Evolutionary conservation across 2,888 invertebrate species (phyloP).

Genomic region (Hemaris fuciformis): DNA sequence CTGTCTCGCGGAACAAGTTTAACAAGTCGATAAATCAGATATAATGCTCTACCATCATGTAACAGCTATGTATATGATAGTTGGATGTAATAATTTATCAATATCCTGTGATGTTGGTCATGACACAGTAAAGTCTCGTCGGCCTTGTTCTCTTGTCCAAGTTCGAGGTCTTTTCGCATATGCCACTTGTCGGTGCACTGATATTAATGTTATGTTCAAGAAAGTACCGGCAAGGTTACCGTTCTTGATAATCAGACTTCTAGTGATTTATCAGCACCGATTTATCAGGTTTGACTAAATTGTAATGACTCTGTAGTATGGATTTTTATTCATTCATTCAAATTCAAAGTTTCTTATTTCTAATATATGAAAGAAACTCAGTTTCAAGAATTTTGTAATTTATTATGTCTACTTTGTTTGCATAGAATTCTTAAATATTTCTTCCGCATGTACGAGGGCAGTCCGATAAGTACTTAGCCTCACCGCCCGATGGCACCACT

Average conservation of each 20-base stretch:
- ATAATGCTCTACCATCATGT: background rate
- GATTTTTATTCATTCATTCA: too few species aligned
- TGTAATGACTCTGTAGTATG: too few species aligned
- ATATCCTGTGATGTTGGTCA: background rate
- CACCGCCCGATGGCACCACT: too few species aligned
- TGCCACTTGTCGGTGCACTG: background rate
- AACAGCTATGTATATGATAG: background rate
- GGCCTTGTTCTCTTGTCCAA: background rate
- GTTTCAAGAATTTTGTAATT: too few species aligned
- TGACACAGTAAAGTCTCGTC: background rate
- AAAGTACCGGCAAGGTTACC: background rate
- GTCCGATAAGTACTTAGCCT: too few species aligned
- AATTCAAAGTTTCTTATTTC: too few species aligned
- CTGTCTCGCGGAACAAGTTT: background rate
- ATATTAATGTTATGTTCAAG: background rate
- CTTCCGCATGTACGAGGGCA: too few species aligned
- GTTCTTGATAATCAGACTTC: background rate
- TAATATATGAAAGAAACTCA: too few species aligned
- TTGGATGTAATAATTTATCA: background rate
- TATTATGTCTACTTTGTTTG: too few species aligned
- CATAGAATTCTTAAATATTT: too few species aligned
- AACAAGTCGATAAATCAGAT: background rate
- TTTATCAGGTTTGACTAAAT: too few species aligned
- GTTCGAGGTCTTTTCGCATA: conserved; percentile 1
- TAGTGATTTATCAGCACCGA: too few species aligned